These are phyloP conservation scores for Empis stercorea DNA, from an alignment of 2,888 invertebrate species.

Conservation along the genomic window DNA sequence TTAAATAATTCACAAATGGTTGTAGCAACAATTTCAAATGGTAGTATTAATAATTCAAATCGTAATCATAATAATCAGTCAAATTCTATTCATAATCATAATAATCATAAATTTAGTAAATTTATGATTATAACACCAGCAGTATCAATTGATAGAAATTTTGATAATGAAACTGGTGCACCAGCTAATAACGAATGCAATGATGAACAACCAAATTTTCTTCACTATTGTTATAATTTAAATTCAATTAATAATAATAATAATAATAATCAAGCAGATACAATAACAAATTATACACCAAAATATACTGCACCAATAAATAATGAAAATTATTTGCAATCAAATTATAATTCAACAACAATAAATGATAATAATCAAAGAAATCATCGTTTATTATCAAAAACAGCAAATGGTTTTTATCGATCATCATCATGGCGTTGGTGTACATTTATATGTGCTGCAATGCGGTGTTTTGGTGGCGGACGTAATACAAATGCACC, in stretches of 20 bases:
- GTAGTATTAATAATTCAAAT: constrained; percentile 5
- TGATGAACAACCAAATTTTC: background rate
- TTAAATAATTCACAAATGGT: constrained; percentile 29
- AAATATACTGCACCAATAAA: constrained; percentile 18
- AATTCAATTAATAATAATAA: constrained; percentile 20
- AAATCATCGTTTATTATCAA: constrained; percentile 30
- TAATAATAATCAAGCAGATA: constrained; percentile 17
- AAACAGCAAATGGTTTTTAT: constrained; percentile 26
- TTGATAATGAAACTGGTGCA: constrained; percentile 22
- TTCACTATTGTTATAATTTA: background rate
- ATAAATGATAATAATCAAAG: constrained; percentile 20
- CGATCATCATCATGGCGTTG: constrained; percentile 33
- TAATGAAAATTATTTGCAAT: constrained; percentile 30
- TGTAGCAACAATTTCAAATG: constrained; percentile 14
- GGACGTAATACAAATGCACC: constrained; percentile 21
- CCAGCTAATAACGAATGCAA: constrained; percentile 16
- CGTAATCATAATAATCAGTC: background rate
- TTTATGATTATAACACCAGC: constrained; percentile 36
- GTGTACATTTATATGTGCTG: constrained; percentile 34
- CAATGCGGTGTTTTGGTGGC: constrained; percentile 35
- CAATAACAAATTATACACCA: constrained; percentile 6
- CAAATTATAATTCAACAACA: constrained; percentile 30
- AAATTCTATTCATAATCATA: constrained; percentile 5
- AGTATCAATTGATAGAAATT: constrained; percentile 34
- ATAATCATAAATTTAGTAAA: constrained; percentile 16